A percentile compares a stretch with the other conserved stretches of the same genome.
Evolutionary conservation across 2,797 vertebrate species (phyloP).

Genomic region (Tokudaia tokunoshimensis): DNA sequence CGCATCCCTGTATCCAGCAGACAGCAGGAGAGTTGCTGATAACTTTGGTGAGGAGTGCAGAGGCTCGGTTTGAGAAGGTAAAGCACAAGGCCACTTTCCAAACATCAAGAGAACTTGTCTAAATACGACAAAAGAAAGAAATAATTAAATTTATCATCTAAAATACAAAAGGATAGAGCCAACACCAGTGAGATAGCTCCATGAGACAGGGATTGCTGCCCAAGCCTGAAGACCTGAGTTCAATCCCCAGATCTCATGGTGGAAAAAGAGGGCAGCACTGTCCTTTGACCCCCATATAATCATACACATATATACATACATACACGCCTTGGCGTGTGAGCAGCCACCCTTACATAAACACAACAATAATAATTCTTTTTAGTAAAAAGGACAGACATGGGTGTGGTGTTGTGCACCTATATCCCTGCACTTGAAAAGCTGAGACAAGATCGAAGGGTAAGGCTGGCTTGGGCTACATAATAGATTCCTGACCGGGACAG

Average conservation of each 20-base stretch:
- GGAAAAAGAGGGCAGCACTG: background rate
- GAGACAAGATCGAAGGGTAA: background rate
- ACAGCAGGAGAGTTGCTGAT: constrained; percentile 77
- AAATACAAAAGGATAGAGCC: background rate
- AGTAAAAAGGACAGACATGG: background rate
- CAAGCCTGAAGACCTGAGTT: background rate
- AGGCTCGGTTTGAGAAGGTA: constrained; percentile 81
- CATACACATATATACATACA: too few relatives aligned
- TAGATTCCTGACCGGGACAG: background rate
- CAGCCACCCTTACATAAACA: too few relatives aligned
- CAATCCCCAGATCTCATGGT: too few relatives aligned
- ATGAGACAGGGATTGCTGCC: too few relatives aligned
- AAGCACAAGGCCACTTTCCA: background rate
- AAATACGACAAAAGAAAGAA: background rate
- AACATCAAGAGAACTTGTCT: constrained; percentile 41
- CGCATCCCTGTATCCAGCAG: constrained; percentile 34
- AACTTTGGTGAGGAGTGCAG: constrained; percentile 69
- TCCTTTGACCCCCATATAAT: background rate
- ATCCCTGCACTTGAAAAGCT: background rate
- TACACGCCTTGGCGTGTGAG: background rate
- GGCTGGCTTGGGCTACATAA: background rate
- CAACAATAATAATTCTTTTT: background rate
- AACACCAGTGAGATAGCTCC: background rate
- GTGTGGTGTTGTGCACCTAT: background rate
- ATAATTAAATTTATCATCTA: background rate